Evolutionary conservation across 2,797 vertebrate species (phyloP).

Genomic region (Lerista edwardsae): DNA sequence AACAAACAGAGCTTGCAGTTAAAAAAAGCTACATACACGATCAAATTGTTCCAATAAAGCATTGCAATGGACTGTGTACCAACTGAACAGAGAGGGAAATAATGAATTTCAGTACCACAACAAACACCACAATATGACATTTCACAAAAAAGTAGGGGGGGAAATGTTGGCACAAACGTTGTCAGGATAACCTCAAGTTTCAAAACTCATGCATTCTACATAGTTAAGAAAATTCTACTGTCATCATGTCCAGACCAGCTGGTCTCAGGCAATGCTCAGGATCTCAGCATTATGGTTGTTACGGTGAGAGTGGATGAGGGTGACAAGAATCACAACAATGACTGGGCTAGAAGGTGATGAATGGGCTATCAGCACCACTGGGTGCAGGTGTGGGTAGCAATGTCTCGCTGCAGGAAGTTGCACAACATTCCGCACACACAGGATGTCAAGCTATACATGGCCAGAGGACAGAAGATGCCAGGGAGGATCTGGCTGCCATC

Average conservation of each 20-base stretch:
- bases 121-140: neutral
- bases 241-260: neutral
- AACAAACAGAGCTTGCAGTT: constrained; percentile 35
- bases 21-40: neutral
- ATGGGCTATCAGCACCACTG: too few relatives aligned
- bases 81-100: neutral
- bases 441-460: too few relatives aligned
- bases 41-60: neutral
- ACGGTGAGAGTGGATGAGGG: too few relatives aligned
- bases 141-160: neutral
- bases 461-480: too few relatives aligned
- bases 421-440: too few relatives aligned
- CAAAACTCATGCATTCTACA: fast-evolving
- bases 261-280: too few relatives aligned
- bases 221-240: neutral
- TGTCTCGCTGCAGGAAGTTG: too few relatives aligned
- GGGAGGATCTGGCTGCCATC: too few relatives aligned
- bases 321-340: too few relatives aligned
- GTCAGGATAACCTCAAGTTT: neutral
- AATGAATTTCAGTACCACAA: neutral
- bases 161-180: neutral
- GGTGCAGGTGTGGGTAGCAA: too few relatives aligned
- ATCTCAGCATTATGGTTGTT: too few relatives aligned
- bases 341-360: too few relatives aligned
- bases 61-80: neutral